Evolutionary conservation across 2,888 invertebrate species (phyloP), one percentile per base, ranked within the genome.

Genomic region (Meiosimyza platycephala): DNA sequence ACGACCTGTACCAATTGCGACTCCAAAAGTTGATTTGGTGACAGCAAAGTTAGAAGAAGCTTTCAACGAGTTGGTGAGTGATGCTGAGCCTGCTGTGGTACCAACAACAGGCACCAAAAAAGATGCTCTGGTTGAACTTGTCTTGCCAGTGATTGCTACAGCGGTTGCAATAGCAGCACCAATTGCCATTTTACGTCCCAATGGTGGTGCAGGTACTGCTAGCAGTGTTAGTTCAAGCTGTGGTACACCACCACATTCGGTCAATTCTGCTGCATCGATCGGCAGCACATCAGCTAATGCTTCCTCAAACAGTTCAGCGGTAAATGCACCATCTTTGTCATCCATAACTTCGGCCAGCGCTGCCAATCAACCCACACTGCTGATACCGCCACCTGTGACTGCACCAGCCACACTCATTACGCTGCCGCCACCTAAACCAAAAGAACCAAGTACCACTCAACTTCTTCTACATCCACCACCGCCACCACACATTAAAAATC

Each of bases 41-140:
- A 82, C 85, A 9, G 84, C 88, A 64, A 86, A 89, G 81, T 22
- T 88, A 80, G 79, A 89, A 82, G 87, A 91, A 88, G 80, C 85
- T 79, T 67, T 85, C 80, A 76, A 90, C 88, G 82, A 91, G 89
- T 81, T 88, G 88, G 76, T 86, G 83, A 86, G 68, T 22, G 82
- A 82, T 28, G 82, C 81, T 7, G 79, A 80, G 65, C 73, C 75
- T 0, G 75, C 77, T 0, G 79, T 79, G 6, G 81, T 80, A 60
- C 57, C 76, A 13, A 72, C 13, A 51, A 12, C 54, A 11, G 48
- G 51, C 12, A 54, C 28, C 15, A 79, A 83, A 75, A 76, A 83
- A 75, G 80, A 83, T 50, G 74, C 79, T 9, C 78, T 80, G 48
- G 76, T 77, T 12, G 81, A 82, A 60, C 72, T 81, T 3, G 78